phyloP scores from a whole-genome alignment of 2,113 vertebrate genomes.

The Myrmecophaga tridactyla region DNA sequence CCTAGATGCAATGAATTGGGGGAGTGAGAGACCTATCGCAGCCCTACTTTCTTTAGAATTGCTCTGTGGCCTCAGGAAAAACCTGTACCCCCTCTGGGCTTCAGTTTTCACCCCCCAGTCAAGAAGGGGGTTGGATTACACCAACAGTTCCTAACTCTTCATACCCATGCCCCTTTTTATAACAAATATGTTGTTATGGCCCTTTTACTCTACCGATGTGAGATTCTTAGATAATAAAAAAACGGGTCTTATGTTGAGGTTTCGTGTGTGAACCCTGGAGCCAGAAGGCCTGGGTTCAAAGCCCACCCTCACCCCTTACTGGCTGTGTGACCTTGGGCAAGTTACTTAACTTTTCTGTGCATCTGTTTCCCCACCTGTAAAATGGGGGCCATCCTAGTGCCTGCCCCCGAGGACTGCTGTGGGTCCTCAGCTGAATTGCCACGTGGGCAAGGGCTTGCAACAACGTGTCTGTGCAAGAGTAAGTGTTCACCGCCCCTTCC shows the following conservation, averaged over 20 bases:
- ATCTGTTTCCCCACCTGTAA: background rate
- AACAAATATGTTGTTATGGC: background rate
- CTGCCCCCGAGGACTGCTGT: background rate
- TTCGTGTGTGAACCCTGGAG: background rate
- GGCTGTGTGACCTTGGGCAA: background rate
- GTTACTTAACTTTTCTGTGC: background rate
- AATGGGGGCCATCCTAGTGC: background rate
- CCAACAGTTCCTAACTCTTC: background rate
- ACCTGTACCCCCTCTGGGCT: background rate
- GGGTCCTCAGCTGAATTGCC: background rate
- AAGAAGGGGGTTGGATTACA: background rate
- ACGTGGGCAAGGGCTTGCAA: background rate
- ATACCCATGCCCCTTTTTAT: background rate
- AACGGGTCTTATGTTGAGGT: background rate
- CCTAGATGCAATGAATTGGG: background rate
- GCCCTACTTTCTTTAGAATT: background rate
- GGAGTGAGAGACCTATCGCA: background rate
- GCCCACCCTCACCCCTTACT: background rate
- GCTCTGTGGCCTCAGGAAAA: background rate
- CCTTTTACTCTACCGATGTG: background rate
- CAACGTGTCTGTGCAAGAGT: background rate
- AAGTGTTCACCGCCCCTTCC: background rate
- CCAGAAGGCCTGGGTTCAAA: background rate
- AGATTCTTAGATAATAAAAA: background rate
- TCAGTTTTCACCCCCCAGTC: background rate